Conservation (phyloP, 2,888 invertebrate genomes). For the Agriopis leucophaearia region DNA sequence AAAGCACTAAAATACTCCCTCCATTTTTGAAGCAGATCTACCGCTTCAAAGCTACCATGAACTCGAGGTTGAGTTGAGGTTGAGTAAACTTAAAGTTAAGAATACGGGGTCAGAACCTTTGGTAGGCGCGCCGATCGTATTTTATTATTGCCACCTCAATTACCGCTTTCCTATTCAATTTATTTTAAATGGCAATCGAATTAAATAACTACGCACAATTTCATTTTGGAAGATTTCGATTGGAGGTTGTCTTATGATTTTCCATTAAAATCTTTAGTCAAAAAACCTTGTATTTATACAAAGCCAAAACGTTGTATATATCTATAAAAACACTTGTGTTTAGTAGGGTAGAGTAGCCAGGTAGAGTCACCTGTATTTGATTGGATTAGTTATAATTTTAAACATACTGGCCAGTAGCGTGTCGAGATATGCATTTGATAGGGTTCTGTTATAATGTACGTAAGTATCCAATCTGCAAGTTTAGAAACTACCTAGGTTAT, state of each 20-base stretch:
- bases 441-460: too few relatives aligned
- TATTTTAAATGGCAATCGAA: constrained; percentile 26
- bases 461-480: too few relatives aligned
- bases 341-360: not conserved
- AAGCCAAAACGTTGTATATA: too few relatives aligned
- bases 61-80: not conserved
- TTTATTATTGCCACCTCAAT: constrained; percentile 45
- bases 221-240: constrained; percentile 9
- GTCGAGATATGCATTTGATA: too few relatives aligned
- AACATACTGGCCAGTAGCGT: too few relatives aligned
- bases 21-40: too few relatives aligned
- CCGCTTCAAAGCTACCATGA: too few relatives aligned
- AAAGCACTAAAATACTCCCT: too few relatives aligned
- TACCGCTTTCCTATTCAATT: constrained; percentile 40
- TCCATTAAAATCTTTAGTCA: constrained; percentile 1
- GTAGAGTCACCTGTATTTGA: too few relatives aligned
- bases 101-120: constrained; percentile 12
- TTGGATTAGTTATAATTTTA: too few relatives aligned
- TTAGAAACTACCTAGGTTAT: too few relatives aligned
- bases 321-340: not conserved
- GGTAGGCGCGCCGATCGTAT: constrained; percentile 36
- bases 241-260: not conserved
- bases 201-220: constrained; percentile 11
- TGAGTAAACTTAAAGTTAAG: not conserved
- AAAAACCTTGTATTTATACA: not conserved